phyloP scores from a whole-genome alignment of 2,888 invertebrate species.

The Drepanosiphum platanoidis region DNA sequence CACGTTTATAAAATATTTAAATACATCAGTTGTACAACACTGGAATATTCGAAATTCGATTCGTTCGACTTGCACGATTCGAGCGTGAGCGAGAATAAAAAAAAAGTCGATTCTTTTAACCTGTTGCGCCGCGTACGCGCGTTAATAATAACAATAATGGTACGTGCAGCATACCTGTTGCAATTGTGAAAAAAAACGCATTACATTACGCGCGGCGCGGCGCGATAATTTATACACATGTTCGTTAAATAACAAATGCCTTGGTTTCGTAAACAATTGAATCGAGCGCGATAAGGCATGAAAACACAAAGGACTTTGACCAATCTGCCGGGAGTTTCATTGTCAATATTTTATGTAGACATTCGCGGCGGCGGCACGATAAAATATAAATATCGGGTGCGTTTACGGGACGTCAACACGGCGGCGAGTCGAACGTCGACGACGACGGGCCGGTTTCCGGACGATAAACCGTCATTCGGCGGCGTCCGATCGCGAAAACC shows the following conservation, averaged over 20 bases:
- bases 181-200: neutral
- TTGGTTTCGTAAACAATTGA: neutral
- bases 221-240: neutral
- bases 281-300: neutral
- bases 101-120: slow-evolving; percentile 19
- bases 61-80: neutral
- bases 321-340: neutral
- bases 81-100: neutral
- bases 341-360: slow-evolving; percentile 18
- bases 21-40: too few species aligned
- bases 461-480: neutral
- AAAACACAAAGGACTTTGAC: slow-evolving; percentile 20
- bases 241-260: neutral
- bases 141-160: neutral
- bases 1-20: neutral
- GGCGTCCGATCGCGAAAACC: neutral
- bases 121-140: slow-evolving; percentile 21
- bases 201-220: too few species aligned
- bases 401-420: neutral
- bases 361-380: neutral
- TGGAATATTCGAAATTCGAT: too few species aligned
- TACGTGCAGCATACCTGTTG: neutral
- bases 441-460: neutral
- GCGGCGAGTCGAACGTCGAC: neutral
- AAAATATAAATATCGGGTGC: neutral